Evolutionary conservation across 2,113 vertebrate species (phyloP).

Genomic region (Apteryx owenii): DNA sequence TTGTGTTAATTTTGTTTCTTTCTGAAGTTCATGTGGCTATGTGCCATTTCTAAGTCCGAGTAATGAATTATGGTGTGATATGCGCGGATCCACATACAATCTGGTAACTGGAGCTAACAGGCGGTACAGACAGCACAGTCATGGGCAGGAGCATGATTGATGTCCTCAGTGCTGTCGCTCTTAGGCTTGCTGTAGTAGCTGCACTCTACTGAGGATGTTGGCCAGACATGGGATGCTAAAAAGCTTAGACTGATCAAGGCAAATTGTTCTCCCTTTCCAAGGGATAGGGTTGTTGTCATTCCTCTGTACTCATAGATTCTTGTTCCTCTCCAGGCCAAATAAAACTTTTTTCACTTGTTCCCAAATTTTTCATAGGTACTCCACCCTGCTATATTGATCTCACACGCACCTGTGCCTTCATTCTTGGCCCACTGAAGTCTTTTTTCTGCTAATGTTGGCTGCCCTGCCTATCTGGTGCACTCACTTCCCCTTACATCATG

Average conservation of each 20-base stretch:
- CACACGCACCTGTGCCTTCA: neutral
- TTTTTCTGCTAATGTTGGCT: neutral
- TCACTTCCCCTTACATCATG: neutral
- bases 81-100: accelerated
- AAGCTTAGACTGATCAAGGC: neutral
- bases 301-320: neutral
- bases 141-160: neutral
- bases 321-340: neutral
- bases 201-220: neutral
- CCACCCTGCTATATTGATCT: neutral
- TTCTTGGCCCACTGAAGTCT: neutral
- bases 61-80: neutral
- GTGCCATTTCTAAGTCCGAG: neutral
- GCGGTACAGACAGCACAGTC: neutral
- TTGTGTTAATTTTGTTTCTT: neutral
- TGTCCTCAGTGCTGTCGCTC: neutral
- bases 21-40: neutral
- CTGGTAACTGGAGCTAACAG: neutral
- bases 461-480: neutral
- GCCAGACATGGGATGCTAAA: neutral
- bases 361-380: neutral
- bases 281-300: neutral
- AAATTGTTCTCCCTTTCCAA: neutral
- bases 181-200: neutral
- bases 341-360: neutral